These are phyloP conservation scores for Notodonta dromedarius DNA, from an alignment of 2,888 invertebrate species.

Conservation along the genomic window DNA sequence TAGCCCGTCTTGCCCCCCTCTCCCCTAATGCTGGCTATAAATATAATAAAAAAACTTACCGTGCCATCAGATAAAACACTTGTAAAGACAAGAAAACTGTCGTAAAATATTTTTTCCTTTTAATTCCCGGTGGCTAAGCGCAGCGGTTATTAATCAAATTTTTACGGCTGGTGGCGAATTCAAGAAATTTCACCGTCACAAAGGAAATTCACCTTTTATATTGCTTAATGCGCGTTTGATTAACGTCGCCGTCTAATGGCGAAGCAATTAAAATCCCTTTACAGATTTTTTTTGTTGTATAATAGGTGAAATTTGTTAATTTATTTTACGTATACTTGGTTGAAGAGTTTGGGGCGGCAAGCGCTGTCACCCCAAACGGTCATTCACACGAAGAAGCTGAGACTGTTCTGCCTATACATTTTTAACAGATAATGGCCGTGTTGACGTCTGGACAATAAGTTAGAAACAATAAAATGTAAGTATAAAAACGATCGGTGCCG, in stretches of 20 bases:
- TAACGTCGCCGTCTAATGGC: slow-evolving; percentile 23
- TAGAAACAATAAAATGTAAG: too few relatives aligned
- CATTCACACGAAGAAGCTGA: too few relatives aligned
- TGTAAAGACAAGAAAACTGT: neutral
- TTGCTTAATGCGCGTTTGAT: slow-evolving; percentile 31
- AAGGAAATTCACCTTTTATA: slow-evolving; percentile 34
- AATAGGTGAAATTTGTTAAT: neutral
- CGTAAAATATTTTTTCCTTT: neutral
- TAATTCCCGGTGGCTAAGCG: neutral
- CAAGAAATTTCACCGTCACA: slow-evolving; percentile 27
- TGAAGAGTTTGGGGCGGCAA: neutral
- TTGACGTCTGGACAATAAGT: too few relatives aligned
- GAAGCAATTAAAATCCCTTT: slow-evolving; percentile 34
- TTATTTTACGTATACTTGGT: neutral
- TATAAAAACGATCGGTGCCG: too few relatives aligned
- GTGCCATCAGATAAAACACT: too few relatives aligned
- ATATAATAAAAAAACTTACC: too few relatives aligned
- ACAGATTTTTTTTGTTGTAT: slow-evolving; percentile 9
- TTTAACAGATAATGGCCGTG: too few relatives aligned
- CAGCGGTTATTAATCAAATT: slow-evolving; percentile 40
- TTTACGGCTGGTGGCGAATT: slow-evolving; percentile 31
- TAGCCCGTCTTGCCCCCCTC: too few relatives aligned
- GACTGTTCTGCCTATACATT: too few relatives aligned
- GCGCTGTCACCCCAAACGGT: too few relatives aligned
- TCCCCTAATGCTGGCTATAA: too few relatives aligned